These are phyloP conservation scores for Clepsis dumicolana DNA, from an alignment of 2,888 invertebrate genomes.

Conservation along the genomic window DNA sequence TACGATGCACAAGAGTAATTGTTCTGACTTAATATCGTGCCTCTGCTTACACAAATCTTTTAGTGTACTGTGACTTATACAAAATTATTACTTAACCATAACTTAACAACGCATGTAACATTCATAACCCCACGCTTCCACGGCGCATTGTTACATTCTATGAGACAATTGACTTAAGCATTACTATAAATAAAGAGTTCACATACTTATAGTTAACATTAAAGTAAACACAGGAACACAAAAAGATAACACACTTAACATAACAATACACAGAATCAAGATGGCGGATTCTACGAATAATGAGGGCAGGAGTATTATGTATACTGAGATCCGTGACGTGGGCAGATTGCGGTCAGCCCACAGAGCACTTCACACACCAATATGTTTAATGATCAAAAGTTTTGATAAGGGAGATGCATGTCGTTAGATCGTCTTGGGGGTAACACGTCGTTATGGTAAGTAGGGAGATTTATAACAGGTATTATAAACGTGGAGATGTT, in stretches of 20 bases:
- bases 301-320: slow-evolving; percentile 5
- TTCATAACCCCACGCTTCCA: neutral
- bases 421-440: neutral
- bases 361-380: slow-evolving; percentile 1
- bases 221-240: neutral
- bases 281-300: slow-evolving; percentile 21
- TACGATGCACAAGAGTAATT: too few species aligned
- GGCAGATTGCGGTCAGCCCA: slow-evolving; percentile 18
- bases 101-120: neutral
- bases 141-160: neutral
- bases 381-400: slow-evolving; percentile 14
- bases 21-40: too few species aligned
- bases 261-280: slow-evolving; percentile 23
- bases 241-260: slow-evolving; percentile 9
- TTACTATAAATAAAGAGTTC: neutral
- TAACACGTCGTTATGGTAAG: neutral
- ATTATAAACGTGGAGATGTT: neutral
- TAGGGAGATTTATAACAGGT: neutral
- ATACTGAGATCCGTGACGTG: slow-evolving; percentile 5
- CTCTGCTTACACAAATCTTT: too few species aligned
- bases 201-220: neutral
- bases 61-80: too few species aligned
- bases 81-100: too few species aligned
- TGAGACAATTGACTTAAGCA: slow-evolving; percentile 6
- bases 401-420: neutral